phyloP scores from a whole-genome alignment of 2,888 invertebrate genomes.

The Diplazon laetatorius region DNA sequence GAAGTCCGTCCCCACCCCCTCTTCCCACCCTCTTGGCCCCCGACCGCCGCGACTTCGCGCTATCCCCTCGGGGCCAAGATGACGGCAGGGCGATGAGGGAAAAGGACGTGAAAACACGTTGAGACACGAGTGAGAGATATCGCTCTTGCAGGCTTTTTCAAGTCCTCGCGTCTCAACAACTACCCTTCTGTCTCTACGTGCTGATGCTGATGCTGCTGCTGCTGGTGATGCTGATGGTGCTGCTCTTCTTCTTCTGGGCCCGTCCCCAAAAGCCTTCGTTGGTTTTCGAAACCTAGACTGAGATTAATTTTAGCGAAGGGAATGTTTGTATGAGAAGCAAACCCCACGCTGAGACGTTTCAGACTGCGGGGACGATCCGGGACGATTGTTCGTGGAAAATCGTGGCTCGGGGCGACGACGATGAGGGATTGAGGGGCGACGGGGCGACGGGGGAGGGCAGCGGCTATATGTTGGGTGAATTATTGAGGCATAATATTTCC shows the following conservation, averaged over 20 bases:
- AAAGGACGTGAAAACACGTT: slow-evolving; percentile 24
- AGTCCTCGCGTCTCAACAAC: slow-evolving; percentile 51
- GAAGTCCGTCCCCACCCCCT: slow-evolving; percentile 47
- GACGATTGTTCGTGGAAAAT: slow-evolving; percentile 45
- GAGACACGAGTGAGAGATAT: slow-evolving; percentile 38
- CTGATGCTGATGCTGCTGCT: slow-evolving; percentile 4
- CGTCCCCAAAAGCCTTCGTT: slow-evolving; percentile 15
- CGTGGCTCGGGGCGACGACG: slow-evolving; percentile 19
- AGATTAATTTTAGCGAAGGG: slow-evolving; percentile 55
- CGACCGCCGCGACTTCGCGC: slow-evolving; percentile 15
- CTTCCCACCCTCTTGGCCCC: slow-evolving; percentile 25
- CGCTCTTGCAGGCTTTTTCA: slow-evolving; percentile 24
- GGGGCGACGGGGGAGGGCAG: background rate
- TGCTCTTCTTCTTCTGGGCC: slow-evolving; percentile 22
- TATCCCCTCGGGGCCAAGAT: slow-evolving; percentile 3
- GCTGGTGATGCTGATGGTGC: slow-evolving; percentile 7
- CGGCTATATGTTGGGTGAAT: slow-evolving; percentile 20
- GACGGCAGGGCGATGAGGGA: slow-evolving; percentile 15
- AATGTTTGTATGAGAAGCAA: no score
- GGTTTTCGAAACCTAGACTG: slow-evolving; percentile 23
- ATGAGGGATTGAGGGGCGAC: slow-evolving; percentile 25
- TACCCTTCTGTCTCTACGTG: slow-evolving; percentile 32
- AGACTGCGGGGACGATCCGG: background rate
- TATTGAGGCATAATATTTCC: slow-evolving; percentile 18
- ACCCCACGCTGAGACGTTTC: slow-evolving; percentile 1